Evolutionary conservation across 2,797 vertebrate genomes (phyloP).

Genomic region (Potorous gilbertii): DNA sequence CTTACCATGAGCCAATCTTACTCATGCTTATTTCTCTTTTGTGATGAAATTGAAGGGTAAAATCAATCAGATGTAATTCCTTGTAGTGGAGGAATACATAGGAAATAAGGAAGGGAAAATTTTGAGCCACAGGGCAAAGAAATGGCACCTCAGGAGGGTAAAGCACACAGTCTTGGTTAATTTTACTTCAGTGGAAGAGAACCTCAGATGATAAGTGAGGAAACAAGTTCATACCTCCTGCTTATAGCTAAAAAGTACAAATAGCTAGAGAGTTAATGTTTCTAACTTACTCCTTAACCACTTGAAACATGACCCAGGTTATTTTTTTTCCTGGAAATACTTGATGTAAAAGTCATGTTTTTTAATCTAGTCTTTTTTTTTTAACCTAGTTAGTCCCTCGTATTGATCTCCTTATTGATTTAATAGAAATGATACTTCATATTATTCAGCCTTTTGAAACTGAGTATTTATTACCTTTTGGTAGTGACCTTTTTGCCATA

Average conservation of each 20-base stretch:
- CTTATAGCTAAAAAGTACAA: slow-evolving; percentile 48
- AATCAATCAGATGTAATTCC: slow-evolving; percentile 46
- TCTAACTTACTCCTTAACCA: slow-evolving; percentile 54
- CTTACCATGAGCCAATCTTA: slow-evolving; percentile 5
- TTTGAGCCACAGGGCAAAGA: slow-evolving; percentile 30
- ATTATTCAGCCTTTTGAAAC: slow-evolving; percentile 3
- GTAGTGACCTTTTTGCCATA: slow-evolving; percentile 47
- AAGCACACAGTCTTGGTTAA: not conserved
- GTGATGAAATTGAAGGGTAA: slow-evolving; percentile 25
- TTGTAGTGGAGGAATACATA: slow-evolving; percentile 1
- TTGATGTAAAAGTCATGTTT: slow-evolving; percentile 41
- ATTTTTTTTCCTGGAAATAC: slow-evolving; percentile 47
- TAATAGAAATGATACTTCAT: slow-evolving; percentile 26
- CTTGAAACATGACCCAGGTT: slow-evolving; percentile 57
- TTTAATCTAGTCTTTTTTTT: not conserved
- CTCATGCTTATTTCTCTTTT: slow-evolving; percentile 20
- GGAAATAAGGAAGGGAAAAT: slow-evolving; percentile 14
- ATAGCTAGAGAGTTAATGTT: slow-evolving; percentile 44
- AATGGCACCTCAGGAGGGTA: not conserved
- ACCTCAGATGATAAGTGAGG: slow-evolving; percentile 27
- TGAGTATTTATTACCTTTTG: slow-evolving; percentile 27
- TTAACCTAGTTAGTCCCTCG: not conserved
- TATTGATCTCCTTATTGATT: slow-evolving; percentile 15
- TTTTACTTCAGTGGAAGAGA: not conserved
- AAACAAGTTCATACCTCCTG: slow-evolving; percentile 56